Evolutionary conservation across 2,797 vertebrate genomes (phyloP), one percentile per base, ranked within the genome.

Genomic region (Coccyzus lansbergi): DNA sequence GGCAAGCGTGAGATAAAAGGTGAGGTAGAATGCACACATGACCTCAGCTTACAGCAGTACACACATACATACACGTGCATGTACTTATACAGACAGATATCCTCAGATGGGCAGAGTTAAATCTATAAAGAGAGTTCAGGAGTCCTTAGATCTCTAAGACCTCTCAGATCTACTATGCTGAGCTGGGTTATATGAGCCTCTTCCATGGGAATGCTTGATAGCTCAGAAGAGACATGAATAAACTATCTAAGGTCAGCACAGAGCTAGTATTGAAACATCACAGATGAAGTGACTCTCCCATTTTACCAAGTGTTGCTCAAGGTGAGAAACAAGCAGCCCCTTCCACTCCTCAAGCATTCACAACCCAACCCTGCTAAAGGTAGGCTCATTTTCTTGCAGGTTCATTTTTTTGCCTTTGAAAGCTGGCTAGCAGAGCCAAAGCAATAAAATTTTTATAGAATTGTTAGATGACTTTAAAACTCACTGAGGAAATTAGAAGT

Each of bases 1-100:
- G 63, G 24, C 67, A 87, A 84, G 69, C 4, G 2, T 44, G 42
- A 93, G 94, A 91, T 92, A 65, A 90, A 95, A 91, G 79, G 76
- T 90, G 80, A 88, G 56, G 48, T 36, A 46, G 53, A 90, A 38
- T 4, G 17, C 48, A 63, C 70, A n/a, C 29, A 6, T 64, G 83
- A 14, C 65, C 79, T 88, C 58, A 36, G 51, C 56, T 70, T 55
- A 20, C 51, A 78, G 62, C 67, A 59, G 38, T 16, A 21, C 40
- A 58, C 26, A 16, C 16, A 29, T 9, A 70, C 31, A 24, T 51
- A 16, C 20, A 6, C 0, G 0, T 40, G 33, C 18, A 1, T 7
- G 34, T 55, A 38, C 55, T 85, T 42, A 3, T 12, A 31, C 3
- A 62, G 58, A 62, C 64, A 60, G 36, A 15, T 34, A 69, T 36